Evolutionary conservation across 1,140 invertebrate species (phyloP).

Genomic region (Drosophila navojoa): DNA sequence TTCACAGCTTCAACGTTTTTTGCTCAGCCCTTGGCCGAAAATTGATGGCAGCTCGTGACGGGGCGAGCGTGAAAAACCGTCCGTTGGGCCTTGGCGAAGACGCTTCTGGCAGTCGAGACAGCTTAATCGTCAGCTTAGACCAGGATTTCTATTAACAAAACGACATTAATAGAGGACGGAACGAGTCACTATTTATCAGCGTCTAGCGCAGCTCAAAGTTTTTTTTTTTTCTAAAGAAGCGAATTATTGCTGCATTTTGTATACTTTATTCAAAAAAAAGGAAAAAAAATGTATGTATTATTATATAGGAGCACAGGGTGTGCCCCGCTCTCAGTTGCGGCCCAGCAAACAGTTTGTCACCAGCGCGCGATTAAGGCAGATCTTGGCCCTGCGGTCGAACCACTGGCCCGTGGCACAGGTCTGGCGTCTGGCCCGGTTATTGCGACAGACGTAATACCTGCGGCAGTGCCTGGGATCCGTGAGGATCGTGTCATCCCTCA

Average conservation of each 20-base stretch:
- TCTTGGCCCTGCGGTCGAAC: conserved; percentile 47
- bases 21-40: conserved; percentile 7
- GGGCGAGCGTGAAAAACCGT: conserved; percentile 1
- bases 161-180: conserved; percentile 39
- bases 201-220: neutral
- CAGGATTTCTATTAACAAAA: conserved; percentile 36
- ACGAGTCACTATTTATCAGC: conserved; percentile 31
- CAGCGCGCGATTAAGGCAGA: conserved; percentile 32
- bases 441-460: conserved; percentile 50
- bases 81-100: conserved; percentile 4
- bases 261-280: neutral
- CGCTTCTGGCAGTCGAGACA: conserved; percentile 48
- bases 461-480: conserved; percentile 51
- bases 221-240: neutral
- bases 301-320: neutral
- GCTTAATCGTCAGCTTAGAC: conserved; percentile 54
- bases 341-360: conserved; percentile 40
- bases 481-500: conserved; percentile 39
- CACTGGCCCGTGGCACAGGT: conserved; percentile 46
- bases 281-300: no score
- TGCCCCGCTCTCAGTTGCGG: conserved; percentile 40
- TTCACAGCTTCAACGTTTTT: conserved; percentile 38
- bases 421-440: conserved; percentile 33
- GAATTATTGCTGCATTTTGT: conserved; percentile 5
- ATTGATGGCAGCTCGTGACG: conserved; percentile 54